Base-by-base conservation (phyloP, 1,140 invertebrate species). In the Lysiphlebus fabarum region DNA sequence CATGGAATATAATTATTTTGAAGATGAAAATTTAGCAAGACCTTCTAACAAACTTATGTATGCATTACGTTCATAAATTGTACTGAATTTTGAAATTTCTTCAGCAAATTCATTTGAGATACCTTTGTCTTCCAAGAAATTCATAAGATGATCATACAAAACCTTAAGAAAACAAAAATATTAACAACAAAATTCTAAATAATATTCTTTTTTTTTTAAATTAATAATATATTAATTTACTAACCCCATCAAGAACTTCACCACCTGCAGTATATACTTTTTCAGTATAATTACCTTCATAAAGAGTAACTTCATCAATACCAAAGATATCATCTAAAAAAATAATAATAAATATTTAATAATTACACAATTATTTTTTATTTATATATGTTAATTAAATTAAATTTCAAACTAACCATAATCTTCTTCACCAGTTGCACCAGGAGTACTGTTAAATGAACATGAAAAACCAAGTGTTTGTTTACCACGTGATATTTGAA, bases 101-200 rank as follows among this genome's bases (percentile, higher is more conserved):
- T 93, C 88, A 8, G 87, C 89, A 80, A 97, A 96, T 63, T 95
- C 91, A 73, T 95, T 94, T 59, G 87, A 89, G 58, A 98, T 83
- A 36, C 94, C 94, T 69, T 95, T 92, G 70, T 97, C 94, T 73
- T 96, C 93, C 53, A 98, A 81, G 59, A 92, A 84, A 70, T 96
- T 95, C 90, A 97, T 92, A 44, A 97, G 78, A 17, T 96, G 82
- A 75, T 97, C 95, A 72, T 97, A 97, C 33, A 98, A 78, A 71
- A 94, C 93, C 92, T 94, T 80, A 10, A 86, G 87, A 69, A 76
- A 65, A 73, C 66, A 53, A 26, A 26, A 54, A 47, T 10, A 43
- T 38, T 9, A 37, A 51, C 26, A 17, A 47, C 26, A 40, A 50
- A 44, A 50, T 49, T 50, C n/a, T 17, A 41, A 6, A 54, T 34